Evolutionary conservation across 2,888 invertebrate genomes (phyloP).

Genomic region (Amblyjoppa proteus): DNA sequence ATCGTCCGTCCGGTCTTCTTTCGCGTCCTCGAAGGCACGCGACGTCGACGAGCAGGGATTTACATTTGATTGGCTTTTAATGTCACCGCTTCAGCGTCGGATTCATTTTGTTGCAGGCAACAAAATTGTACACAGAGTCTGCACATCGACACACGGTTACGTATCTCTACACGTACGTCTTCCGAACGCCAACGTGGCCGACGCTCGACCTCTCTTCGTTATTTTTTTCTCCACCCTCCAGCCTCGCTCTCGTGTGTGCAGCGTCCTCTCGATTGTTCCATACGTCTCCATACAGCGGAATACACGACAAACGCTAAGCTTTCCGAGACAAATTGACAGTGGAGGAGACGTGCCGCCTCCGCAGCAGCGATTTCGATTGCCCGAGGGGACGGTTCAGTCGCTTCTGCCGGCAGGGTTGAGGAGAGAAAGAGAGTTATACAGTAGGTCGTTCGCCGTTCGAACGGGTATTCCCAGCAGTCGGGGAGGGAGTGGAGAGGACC

Average conservation of each 20-base stretch:
- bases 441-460: constrained; percentile 41
- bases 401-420: neutral
- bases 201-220: constrained; percentile 5
- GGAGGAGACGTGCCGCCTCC: constrained; percentile 43
- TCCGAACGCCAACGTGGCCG: constrained; percentile 7
- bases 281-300: constrained; percentile 11
- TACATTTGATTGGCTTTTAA: constrained; percentile 49
- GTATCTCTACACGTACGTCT: constrained; percentile 4
- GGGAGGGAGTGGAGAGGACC: constrained; percentile 38
- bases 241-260: neutral
- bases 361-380: constrained; percentile 64
- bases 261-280: neutral
- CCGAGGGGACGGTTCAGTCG: constrained; percentile 52
- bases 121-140: neutral
- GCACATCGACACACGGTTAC: neutral
- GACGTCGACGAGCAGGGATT: constrained; percentile 26
- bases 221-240: neutral
- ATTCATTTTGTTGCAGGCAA: constrained; percentile 6
- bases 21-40: neutral
- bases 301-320: constrained; percentile 58
- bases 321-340: constrained; percentile 64
- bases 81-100: constrained; percentile 36
- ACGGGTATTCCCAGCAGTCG: constrained; percentile 59
- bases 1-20: constrained; percentile 15
- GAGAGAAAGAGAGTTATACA: constrained; percentile 38